Conservation (phyloP, 2,797 vertebrate genomes). For the Epinephelus coioides region DNA sequence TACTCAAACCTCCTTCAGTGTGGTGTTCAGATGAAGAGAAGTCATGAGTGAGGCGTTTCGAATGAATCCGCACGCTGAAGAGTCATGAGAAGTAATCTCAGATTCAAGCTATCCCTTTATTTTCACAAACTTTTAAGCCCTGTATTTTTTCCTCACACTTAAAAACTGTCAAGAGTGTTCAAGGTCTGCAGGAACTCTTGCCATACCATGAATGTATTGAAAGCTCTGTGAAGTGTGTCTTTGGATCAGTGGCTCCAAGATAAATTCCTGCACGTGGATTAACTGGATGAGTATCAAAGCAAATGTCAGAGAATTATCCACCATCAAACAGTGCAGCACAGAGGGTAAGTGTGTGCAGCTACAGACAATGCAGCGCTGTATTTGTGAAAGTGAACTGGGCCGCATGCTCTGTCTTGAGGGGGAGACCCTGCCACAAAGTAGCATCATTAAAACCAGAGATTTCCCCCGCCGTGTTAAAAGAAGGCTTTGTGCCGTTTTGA, state of each 20-base stretch:
- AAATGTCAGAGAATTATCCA: neutral
- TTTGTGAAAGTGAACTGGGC: constrained; percentile 4
- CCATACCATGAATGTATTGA: neutral
- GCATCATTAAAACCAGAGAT: constrained; percentile 63
- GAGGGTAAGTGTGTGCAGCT: constrained; percentile 7
- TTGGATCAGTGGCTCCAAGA: constrained; percentile 16
- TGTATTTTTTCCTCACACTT: neutral
- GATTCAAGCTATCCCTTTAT: neutral
- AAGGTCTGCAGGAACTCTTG: neutral
- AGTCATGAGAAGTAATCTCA: neutral
- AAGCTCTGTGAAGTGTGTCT: constrained; percentile 14
- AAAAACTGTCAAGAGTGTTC: constrained; percentile 1
- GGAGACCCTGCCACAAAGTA: constrained; percentile 47
- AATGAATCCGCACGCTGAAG: constrained; percentile 2
- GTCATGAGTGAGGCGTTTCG: neutral
- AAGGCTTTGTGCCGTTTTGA: constrained; percentile 67
- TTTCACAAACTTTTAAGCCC: neutral
- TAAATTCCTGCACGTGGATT: neutral
- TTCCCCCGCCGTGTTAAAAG: constrained; percentile 57
- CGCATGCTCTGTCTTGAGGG: constrained; percentile 49
- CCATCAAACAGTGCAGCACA: neutral
- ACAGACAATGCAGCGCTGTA: constrained; percentile 46
- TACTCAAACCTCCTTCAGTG: neutral
- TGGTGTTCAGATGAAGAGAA: neutral
- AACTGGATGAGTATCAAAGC: constrained; percentile 11